These are phyloP conservation scores for Daboia siamensis DNA, from an alignment of 2,113 vertebrate species.

Conservation along the genomic window DNA sequence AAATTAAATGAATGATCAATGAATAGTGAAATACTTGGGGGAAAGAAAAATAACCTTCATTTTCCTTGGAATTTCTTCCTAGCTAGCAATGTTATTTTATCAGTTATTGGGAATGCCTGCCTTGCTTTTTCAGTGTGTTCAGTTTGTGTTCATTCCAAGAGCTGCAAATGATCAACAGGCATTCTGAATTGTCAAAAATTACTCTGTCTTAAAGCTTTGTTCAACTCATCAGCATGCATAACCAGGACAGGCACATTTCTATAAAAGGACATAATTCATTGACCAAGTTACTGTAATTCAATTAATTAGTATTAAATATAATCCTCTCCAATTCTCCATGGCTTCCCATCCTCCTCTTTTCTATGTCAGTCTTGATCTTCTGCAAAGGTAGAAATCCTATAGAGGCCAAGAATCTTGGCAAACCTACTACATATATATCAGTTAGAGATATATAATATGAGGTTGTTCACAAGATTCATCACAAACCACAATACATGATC, in stretches of 20 bases:
- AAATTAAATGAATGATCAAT: constrained; percentile 31
- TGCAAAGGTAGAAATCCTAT: constrained; percentile 59
- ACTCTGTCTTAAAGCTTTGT: constrained; percentile 54
- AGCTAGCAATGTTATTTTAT: constrained; percentile 24
- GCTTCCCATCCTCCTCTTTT: constrained; percentile 47
- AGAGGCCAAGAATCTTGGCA: constrained; percentile 48
- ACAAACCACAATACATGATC: constrained; percentile 60
- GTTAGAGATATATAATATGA: constrained; percentile 55
- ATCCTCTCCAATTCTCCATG: constrained; percentile 57
- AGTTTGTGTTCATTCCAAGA: constrained; percentile 39
- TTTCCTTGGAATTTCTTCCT: constrained; percentile 44
- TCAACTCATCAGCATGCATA: constrained; percentile 33
- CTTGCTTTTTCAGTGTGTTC: constrained; percentile 47
- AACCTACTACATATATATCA: constrained; percentile 56
- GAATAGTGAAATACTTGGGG: constrained; percentile 28
- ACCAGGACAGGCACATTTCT: constrained; percentile 58
- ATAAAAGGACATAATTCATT: constrained; percentile 52
- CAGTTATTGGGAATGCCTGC: constrained; percentile 36
- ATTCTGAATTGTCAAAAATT: constrained; percentile 48
- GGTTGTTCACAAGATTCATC: constrained; percentile 48
- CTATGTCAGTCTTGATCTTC: constrained; percentile 63
- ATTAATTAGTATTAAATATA: constrained; percentile 65
- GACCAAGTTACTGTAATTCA: constrained; percentile 55
- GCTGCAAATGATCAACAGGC: constrained; percentile 45
- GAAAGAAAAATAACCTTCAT: constrained; percentile 34